These are phyloP conservation scores for Mythimna ferrago DNA, from an alignment of 2,888 invertebrate genomes.

Conservation along the genomic window DNA sequence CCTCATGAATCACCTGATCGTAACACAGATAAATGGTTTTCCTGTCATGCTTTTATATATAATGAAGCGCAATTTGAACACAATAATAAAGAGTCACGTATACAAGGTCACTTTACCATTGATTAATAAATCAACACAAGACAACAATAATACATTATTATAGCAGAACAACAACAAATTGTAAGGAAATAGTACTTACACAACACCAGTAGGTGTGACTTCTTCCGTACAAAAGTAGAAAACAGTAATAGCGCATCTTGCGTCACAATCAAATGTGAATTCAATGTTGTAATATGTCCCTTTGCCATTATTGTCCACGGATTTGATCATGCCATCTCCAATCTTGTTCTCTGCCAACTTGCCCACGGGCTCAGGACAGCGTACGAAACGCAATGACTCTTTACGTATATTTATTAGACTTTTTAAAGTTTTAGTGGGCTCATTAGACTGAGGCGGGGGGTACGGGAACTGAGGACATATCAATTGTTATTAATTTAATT, in stretches of 20 bases:
- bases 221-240: slow-evolving; percentile 99
- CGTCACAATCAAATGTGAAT: slow-evolving; percentile 99
- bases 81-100: slow-evolving; percentile 1
- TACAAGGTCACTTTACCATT: slow-evolving; percentile 12
- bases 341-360: slow-evolving; percentile 90
- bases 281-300: slow-evolving; percentile 97
- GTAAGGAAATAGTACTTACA: slow-evolving; percentile 90
- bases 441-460: slow-evolving; percentile 98
- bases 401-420: slow-evolving; percentile 99
- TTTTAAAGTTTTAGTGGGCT: slow-evolving; percentile 99
- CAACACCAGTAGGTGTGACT: slow-evolving; percentile 95
- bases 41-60: neutral
- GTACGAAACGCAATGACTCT: slow-evolving; percentile 98
- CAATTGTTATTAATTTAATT: slow-evolving; percentile 53
- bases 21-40: neutral
- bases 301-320: slow-evolving; percentile 91
- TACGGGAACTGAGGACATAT: slow-evolving; percentile 95
- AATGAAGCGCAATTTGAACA: neutral
- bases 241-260: slow-evolving; percentile 97
- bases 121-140: neutral
- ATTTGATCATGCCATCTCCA: slow-evolving; percentile 89
- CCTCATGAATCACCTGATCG: slow-evolving; percentile 6
- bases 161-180: neutral
- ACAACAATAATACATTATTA: neutral
- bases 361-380: slow-evolving; percentile 92